Evolutionary conservation across 1,140 invertebrate genomes (phyloP).

Genomic region (Drosophila busckii): DNA sequence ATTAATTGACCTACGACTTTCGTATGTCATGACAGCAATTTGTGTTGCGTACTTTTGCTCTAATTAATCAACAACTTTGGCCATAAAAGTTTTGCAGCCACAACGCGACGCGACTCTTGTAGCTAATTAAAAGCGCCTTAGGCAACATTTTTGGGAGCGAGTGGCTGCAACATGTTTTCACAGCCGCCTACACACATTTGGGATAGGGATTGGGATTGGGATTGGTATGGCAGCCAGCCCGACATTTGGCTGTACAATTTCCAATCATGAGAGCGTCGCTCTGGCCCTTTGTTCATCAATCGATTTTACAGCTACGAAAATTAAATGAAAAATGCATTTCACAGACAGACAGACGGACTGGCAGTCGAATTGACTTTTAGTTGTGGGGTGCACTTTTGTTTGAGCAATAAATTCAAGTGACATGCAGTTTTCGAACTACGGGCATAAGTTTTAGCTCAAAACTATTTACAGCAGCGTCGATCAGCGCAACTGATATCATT

Average conservation of each 20-base stretch:
- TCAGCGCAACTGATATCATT: constrained; percentile 65
- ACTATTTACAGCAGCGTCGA: too few species aligned
- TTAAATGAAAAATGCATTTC: constrained; percentile 76
- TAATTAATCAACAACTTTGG: constrained; percentile 50
- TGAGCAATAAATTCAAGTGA: constrained; percentile 76
- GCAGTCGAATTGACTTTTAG: constrained; percentile 13
- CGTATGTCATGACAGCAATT: constrained; percentile 68
- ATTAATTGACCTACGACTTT: constrained; percentile 70
- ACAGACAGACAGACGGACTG: constrained; percentile 20
- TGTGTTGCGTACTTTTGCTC: constrained; percentile 39
- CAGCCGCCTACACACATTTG: too few species aligned
- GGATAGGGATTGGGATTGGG: too few species aligned
- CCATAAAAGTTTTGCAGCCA: too few species aligned
- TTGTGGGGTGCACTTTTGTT: constrained; percentile 39
- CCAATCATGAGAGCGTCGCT: constrained; percentile 54
- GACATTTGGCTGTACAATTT: constrained; percentile 59
- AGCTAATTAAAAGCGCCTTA: constrained; percentile 37
- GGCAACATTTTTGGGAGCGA: too few species aligned
- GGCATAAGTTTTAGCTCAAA: too few species aligned
- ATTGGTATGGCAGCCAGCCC: too few species aligned
- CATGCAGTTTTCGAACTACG: constrained; percentile 71
- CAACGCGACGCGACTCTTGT: too few species aligned
- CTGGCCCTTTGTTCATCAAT: constrained; percentile 50
- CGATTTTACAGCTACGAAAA: constrained; percentile 70
- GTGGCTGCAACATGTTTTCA: too few species aligned